These are phyloP conservation scores for Microtus pennsylvanicus DNA, from an alignment of 2,113 vertebrate genomes.

Conservation along the genomic window DNA sequence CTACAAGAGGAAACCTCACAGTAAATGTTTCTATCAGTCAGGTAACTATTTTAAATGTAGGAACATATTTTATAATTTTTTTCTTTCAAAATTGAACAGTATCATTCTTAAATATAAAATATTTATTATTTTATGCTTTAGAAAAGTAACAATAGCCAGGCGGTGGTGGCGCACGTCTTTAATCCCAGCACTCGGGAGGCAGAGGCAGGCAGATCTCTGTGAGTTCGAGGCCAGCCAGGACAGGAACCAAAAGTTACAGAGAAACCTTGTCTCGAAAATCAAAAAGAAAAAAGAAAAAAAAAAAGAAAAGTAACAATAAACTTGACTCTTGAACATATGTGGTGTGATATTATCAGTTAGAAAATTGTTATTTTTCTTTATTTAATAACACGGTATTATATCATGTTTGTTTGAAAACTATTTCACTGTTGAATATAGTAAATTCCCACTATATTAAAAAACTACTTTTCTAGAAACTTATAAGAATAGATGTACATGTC, in stretches of 20 bases:
- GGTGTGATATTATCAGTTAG: background rate
- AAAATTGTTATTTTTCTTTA: background rate
- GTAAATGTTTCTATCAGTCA: slow-evolving; percentile 9
- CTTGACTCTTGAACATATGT: slow-evolving; percentile 7
- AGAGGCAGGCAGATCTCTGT: no score
- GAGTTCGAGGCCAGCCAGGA: no score
- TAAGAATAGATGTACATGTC: background rate
- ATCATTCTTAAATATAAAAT: background rate
- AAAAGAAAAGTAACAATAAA: background rate
- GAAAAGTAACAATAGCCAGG: background rate
- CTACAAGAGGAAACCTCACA: slow-evolving; percentile 4
- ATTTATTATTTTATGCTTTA: background rate
- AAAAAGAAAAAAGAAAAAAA: no score
- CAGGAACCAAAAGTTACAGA: no score
- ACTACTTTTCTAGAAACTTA: background rate
- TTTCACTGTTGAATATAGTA: background rate
- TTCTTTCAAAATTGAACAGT: slow-evolving; percentile 1
- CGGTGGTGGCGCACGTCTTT: no score
- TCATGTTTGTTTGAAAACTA: background rate
- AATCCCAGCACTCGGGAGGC: no score
- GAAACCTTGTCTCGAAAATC: no score
- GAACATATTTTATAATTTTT: background rate
- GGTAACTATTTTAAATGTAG: background rate
- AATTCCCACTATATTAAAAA: slow-evolving; percentile 33
- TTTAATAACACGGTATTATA: background rate